Evolutionary conservation across 1,140 invertebrate species (phyloP), one percentile per base, ranked within the genome.

Genomic region (Laupala kohalensis): DNA sequence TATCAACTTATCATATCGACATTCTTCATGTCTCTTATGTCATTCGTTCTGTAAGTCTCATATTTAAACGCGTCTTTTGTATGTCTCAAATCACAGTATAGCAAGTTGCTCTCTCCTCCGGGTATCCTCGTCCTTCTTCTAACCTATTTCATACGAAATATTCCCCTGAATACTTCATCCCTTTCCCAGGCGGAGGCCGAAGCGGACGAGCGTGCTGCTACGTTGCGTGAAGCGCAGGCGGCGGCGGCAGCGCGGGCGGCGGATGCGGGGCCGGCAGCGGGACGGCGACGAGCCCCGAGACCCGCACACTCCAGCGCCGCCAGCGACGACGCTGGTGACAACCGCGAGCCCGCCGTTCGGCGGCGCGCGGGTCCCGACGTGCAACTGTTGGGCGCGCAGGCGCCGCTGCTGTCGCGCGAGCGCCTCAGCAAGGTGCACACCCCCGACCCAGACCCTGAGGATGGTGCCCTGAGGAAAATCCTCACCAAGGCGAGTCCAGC

Each of bases 121-220:
- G n/a, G n/a, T n/a, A n/a, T n/a, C n/a, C n/a, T n/a, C n/a, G n/a
- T n/a, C n/a, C n/a, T n/a, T n/a, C n/a, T n/a, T n/a, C n/a, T n/a
- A n/a, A n/a, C n/a, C n/a, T n/a, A n/a, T n/a, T n/a, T n/a, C n/a
- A n/a, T n/a, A n/a, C n/a, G n/a, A n/a, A n/a, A n/a, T n/a, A n/a
- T n/a, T n/a, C n/a, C n/a, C n/a, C n/a, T n/a, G n/a, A n/a, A n/a
- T n/a, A n/a, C n/a, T n/a, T n/a, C n/a, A n/a, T n/a, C n/a, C 75
- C 90, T 88, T 0, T 90, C 88, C 3, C 89, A 90, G 77, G 89
- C 90, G 75, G 71, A 88, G 6, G 87, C 89, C 25, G 88, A 90
- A 75, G 77, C 89, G 2, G 72, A 85, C 23, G 84, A 87, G 76
- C 80, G 76, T 15, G 72, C 74, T 30, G 37, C 37, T n/a, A 19